A percentile compares a stretch with the other conserved stretches of the same genome.
These are phyloP conservation scores for Pterocles burchelli DNA, from an alignment of 2,113 vertebrate species.

Conservation along the genomic window DNA sequence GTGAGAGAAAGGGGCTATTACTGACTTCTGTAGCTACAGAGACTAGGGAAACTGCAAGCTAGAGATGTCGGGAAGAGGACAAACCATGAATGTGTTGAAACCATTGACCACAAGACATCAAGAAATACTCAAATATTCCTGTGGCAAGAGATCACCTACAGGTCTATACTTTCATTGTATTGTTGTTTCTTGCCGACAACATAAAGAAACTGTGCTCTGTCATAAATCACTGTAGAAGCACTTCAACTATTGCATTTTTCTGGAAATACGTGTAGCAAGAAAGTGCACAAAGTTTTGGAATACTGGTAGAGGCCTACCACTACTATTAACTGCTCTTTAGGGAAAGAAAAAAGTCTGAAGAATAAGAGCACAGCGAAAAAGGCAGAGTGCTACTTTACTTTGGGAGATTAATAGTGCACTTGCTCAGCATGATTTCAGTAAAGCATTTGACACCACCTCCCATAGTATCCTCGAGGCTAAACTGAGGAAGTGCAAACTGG, in stretches of 20 bases:
- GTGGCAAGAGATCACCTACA: background rate
- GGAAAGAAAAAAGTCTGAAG: background rate
- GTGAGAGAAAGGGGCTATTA: background rate
- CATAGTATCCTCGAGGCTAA: no score
- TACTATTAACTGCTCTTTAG: background rate
- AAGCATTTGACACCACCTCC: no score
- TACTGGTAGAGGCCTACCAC: background rate
- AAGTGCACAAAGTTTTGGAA: background rate
- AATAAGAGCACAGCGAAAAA: background rate
- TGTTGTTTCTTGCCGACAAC: background rate
- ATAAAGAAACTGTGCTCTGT: background rate
- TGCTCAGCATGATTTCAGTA: background rate
- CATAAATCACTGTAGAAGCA: background rate
- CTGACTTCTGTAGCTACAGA: background rate
- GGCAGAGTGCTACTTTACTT: background rate
- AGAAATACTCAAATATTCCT: background rate
- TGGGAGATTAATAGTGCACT: background rate
- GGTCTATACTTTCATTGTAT: background rate
- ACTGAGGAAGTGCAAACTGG: no score
- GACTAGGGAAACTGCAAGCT: background rate
- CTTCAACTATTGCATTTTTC: background rate
- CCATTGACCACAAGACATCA: background rate
- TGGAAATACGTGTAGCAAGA: background rate
- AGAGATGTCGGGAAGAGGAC: background rate
- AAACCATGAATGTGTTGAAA: rapidly evolving